Evolutionary conservation across 1,140 invertebrate species (phyloP), one percentile per base, ranked within the genome.

Genomic region (Diabrotica undecimpunctata): DNA sequence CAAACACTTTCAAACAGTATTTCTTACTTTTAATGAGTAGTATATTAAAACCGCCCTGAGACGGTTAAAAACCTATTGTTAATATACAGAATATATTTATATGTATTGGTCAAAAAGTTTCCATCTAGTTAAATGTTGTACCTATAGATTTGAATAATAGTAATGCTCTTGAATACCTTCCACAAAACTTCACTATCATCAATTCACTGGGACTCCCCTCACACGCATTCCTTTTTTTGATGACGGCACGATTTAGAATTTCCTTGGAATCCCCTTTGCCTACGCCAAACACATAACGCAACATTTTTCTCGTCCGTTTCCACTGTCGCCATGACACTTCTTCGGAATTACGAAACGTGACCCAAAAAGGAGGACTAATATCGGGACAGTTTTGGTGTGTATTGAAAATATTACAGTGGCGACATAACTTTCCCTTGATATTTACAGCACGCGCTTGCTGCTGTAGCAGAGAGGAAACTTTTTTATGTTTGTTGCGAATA

Each of bases 401-500:
- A 46, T 46, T 46, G 41, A 46, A 46, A 46, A 46, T 46, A 46
- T 46, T 46, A 46, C 41, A 46, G 41, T 46, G 41, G 41, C 41
- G 41, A 46, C 41, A 46, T 46, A 46, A 46, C 41, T 46, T 46
- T 46, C 41, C 41, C 41, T 46, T 46, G 41, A 46, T 46, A 46
- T 46, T 46, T 46, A n/a, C n/a, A 5, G 41, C 41, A 46, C 41
- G 41, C 41, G 6, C n/a, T 46, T 46, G 41, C 41, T 46, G n/a
- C 41, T 46, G 41, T 6, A n/a, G n/a, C 8, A 46, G 8, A n/a
- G n/a, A n/a, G n/a, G n/a, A n/a, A 46, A 46, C 8, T n/a, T 46
- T 46, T 46, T 46, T 46, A 46, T 46, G 41, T 46, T 46, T 46
- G 41, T 46, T 46, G 41, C 41, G 41, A 46, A 46, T 46, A 46